Evolutionary conservation across 1,140 invertebrate species (phyloP), one percentile per base, ranked within the genome.

Genomic region (Lysiphlebus fabarum): DNA sequence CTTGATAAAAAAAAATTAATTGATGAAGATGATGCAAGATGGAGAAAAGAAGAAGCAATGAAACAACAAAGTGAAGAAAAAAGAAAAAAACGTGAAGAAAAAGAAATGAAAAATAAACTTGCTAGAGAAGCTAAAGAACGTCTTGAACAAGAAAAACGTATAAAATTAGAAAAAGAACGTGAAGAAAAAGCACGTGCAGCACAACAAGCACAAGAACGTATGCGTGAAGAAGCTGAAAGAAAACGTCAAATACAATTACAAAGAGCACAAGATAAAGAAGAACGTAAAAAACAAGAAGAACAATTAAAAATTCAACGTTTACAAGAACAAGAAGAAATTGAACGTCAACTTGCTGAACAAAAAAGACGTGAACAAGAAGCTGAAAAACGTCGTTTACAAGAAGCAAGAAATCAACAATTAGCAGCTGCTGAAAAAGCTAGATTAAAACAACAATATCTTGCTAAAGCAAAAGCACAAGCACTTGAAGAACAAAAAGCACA

Each of bases 121-220:
- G 77, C 79, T n/a, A 77, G 83, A 9, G 82, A 85, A 61, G 78
- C 76, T 3, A 80, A 82, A 54, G 84, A 86, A 53, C 82, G 75
- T 45, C 59, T 66, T 49, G 72, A 77, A 10, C 44, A 67, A 44
- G 76, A 75, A 68, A 75, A 75, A 69, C 56, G 80, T 64, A 38
- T 78, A 65, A 74, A 76, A 70, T 42, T 71, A 65, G 76, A 80
- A 53, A 72, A 49, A 56, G 78, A 80, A 45, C 71, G 62, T 36
- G 74, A 83, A 71, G 66, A 83, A 40, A 78, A 74, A 54, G 76
- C 75, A 1, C 71, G 63, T 43, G 53, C 73, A 6, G 74, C 71
- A 1, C 59, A 66, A 42, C 37, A 66, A 2, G 49, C 71, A 55
- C 71, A 70, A 42, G 77, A 80, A 37, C 77, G 71, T 42, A 64